Evolutionary conservation across 2,888 invertebrate genomes (phyloP).

Genomic region (Eupithecia vulgata): DNA sequence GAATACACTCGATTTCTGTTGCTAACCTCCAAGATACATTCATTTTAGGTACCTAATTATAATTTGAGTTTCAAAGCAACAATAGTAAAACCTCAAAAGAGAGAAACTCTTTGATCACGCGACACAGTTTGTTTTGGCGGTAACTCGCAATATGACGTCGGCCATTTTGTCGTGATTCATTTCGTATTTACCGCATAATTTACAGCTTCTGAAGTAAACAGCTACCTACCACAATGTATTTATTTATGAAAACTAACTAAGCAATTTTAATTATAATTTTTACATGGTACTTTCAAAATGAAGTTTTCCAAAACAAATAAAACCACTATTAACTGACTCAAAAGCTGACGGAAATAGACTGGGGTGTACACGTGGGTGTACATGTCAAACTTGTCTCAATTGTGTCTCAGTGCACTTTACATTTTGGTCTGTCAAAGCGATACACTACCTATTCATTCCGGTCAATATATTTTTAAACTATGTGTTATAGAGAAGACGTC

Average conservation of each 20-base stretch:
- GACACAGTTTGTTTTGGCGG: conserved; percentile 65
- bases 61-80: conserved; percentile 53
- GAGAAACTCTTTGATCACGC: conserved; percentile 58
- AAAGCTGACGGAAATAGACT: too few species aligned
- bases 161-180: conserved; percentile 43
- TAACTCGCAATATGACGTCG: conserved; percentile 52
- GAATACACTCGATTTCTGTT: neutral
- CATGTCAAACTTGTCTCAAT: too few species aligned
- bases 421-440: too few species aligned
- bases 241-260: neutral
- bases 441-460: neutral
- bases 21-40: conserved; percentile 2
- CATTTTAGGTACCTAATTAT: conserved; percentile 31
- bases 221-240: neutral
- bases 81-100: conserved; percentile 47
- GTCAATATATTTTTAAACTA: neutral
- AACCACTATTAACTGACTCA: too few species aligned
- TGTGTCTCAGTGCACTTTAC: too few species aligned
- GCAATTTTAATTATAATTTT: neutral
- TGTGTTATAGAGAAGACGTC: too few species aligned
- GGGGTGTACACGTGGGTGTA: too few species aligned
- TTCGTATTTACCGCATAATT: conserved; percentile 13
- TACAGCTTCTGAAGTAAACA: neutral
- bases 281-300: too few species aligned
- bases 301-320: too few species aligned